Conservation (phyloP, 2,888 invertebrate genomes). For the Megaustenia siamemsis region DNA sequence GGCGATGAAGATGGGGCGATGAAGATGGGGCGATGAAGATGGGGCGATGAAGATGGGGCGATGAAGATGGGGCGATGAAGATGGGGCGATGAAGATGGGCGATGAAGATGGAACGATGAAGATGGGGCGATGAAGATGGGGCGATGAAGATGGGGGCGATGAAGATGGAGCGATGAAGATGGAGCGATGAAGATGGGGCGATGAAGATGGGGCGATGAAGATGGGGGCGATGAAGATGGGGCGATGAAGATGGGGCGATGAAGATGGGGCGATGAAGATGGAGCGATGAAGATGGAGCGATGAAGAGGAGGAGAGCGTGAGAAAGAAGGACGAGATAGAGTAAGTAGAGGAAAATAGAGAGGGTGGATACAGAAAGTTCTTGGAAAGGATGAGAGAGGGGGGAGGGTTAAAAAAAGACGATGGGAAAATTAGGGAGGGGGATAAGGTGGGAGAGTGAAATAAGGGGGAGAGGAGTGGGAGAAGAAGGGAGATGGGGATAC, state of each 20-base stretch:
- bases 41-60: too few species aligned
- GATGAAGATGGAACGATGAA: neutral
- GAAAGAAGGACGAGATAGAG: neutral
- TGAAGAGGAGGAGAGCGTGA: neutral
- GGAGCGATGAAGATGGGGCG: neutral
- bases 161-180: neutral
- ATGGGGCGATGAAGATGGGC: too few species aligned
- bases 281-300: neutral
- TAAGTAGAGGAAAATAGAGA: neutral
- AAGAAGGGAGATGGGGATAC: neutral
- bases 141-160: neutral
- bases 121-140: neutral
- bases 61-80: too few species aligned
- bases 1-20: too few species aligned
- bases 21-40: too few species aligned
- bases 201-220: neutral
- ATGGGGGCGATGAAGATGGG: too few species aligned
- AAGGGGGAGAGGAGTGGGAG: neutral
- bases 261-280: neutral
- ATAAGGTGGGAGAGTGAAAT: neutral
- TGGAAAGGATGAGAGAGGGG: neutral
- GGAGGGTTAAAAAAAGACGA: neutral
- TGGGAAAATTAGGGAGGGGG: neutral
- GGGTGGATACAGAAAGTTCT: too few species aligned
- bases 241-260: too few species aligned